Conservation (phyloP, 35 echinoderm and acorn worm genomes). For the Apostichopus japonicus region DNA sequence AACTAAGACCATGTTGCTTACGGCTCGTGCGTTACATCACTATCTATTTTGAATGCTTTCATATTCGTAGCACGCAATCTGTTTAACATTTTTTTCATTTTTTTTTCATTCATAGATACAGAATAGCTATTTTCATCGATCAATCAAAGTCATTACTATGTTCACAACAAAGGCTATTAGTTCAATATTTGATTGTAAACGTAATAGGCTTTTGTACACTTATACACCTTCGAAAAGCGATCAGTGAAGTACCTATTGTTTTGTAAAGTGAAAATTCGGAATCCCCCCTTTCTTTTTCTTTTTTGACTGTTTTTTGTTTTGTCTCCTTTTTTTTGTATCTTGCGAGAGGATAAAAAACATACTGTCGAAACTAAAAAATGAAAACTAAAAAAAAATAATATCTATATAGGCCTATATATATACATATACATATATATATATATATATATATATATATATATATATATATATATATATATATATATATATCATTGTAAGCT, state of each 20-base stretch:
- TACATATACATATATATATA: no score
- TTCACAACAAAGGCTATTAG: neutral
- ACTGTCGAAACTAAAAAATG: neutral
- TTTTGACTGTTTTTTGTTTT: no score
- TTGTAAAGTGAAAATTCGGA: neutral
- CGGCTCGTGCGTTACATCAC: no score
- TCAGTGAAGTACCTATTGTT: neutral
- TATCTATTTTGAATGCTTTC: no score
- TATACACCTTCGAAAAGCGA: neutral
- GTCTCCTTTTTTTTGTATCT: no score
- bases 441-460: no score
- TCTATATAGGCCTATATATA: neutral
- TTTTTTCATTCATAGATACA: no score
- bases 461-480: no score
- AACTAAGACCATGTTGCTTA: no score
- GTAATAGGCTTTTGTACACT: neutral
- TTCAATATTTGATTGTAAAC: neutral
- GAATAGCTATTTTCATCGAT: neutral
- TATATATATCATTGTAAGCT: no score
- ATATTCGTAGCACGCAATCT: no score
- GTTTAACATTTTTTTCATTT: no score
- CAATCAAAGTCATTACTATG: neutral
- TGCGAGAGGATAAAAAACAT: neutral
- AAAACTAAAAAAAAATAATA: neutral
- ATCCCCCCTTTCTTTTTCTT: neutral